Evolutionary conservation across 2,888 invertebrate genomes (phyloP).

Genomic region (Cremastinae sp.): DNA sequence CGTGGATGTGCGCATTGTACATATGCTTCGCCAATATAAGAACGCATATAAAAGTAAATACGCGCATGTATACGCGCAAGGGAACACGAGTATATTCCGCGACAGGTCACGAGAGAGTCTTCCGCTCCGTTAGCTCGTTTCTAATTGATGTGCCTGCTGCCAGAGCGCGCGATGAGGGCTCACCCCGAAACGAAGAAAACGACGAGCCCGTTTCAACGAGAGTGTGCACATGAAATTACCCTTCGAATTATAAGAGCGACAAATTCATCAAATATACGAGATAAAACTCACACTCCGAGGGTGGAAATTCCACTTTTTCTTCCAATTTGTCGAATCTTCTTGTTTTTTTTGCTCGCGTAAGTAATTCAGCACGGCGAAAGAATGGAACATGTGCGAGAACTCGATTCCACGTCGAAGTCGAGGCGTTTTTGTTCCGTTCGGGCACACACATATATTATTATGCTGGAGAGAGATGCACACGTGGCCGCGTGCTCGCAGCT

Average conservation of each 20-base stretch:
- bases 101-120: conserved; percentile 65
- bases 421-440: conserved; percentile 25
- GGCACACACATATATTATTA: conserved; percentile 34
- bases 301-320: background rate
- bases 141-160: conserved; percentile 64
- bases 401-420: conserved; percentile 1
- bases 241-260: conserved; percentile 9
- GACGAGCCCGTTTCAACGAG: conserved; percentile 25
- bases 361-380: background rate
- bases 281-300: conserved; percentile 12
- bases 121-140: conserved; percentile 66
- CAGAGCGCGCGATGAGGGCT: conserved; percentile 48
- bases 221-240: conserved; percentile 14
- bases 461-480: conserved; percentile 52
- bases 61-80: conserved; percentile 24
- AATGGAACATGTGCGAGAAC: conserved; percentile 21
- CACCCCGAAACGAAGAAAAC: conserved; percentile 45
- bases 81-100: conserved; percentile 44
- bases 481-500: conserved; percentile 57
- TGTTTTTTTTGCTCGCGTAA: background rate
- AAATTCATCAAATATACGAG: background rate
- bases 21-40: conserved; percentile 26
- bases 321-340: background rate
- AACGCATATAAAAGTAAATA: conserved; percentile 36
- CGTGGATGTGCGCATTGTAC: background rate